These are phyloP conservation scores for Hirtodrosophila histrioides DNA, from an alignment of 2,888 invertebrate species.

Conservation along the genomic window DNA sequence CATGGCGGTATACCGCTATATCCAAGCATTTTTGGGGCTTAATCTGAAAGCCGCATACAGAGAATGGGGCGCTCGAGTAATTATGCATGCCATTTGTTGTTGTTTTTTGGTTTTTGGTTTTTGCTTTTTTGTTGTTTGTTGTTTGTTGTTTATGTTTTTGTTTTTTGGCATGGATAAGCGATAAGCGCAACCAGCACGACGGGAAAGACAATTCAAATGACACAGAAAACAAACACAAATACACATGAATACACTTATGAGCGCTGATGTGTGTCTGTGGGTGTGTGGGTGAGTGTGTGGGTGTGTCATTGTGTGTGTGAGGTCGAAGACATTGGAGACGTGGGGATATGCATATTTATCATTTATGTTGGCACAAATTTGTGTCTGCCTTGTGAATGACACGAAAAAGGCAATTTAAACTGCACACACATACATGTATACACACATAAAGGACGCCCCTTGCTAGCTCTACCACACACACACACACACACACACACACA, in stretches of 20 bases:
- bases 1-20: slow-evolving; percentile 42
- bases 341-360: slow-evolving; percentile 64
- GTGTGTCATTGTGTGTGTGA: slow-evolving; percentile 1
- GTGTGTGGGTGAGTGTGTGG: slow-evolving; percentile 2
- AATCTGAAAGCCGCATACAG: slow-evolving; percentile 53
- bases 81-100: slow-evolving; percentile 62
- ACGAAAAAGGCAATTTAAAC: slow-evolving; percentile 69
- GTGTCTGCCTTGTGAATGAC: slow-evolving; percentile 55
- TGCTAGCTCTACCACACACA: not conserved
- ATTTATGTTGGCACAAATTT: slow-evolving; percentile 63
- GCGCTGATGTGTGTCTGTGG: slow-evolving; percentile 2
- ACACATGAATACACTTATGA: slow-evolving; percentile 39
- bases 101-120: slow-evolving; percentile 17
- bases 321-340: slow-evolving; percentile 16
- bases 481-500: not conserved
- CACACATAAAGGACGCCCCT: slow-evolving; percentile 5
- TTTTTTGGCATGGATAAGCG: slow-evolving; percentile 34
- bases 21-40: slow-evolving; percentile 47
- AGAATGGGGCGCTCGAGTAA: slow-evolving; percentile 60
- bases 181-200: slow-evolving; percentile 52
- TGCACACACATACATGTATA: slow-evolving; percentile 9
- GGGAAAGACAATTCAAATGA: slow-evolving; percentile 57
- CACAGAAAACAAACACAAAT: slow-evolving; percentile 51
- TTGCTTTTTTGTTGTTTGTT: slow-evolving; percentile 25
- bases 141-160: not conserved